Evolutionary conservation across 2,113 vertebrate genomes (phyloP).

Genomic region (Athene noctua): DNA sequence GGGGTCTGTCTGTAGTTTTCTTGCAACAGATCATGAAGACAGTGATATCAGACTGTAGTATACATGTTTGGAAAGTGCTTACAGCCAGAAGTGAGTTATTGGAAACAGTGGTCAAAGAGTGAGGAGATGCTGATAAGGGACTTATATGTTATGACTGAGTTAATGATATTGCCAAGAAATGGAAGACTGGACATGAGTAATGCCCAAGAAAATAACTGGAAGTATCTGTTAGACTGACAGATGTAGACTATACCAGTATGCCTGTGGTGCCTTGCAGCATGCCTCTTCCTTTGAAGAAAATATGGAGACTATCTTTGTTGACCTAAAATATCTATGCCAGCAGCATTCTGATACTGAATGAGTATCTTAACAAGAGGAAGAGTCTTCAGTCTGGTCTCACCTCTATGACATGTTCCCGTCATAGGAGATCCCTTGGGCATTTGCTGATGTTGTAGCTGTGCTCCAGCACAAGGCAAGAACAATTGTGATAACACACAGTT

Average conservation of each 20-base stretch:
- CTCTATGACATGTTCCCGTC: background rate
- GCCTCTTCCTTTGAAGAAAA: background rate
- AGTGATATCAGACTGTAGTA: background rate
- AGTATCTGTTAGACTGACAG: background rate
- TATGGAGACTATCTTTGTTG: background rate
- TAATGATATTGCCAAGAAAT: background rate
- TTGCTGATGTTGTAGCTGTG: background rate
- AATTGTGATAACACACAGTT: accelerated
- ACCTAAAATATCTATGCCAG: background rate
- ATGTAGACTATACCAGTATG: background rate
- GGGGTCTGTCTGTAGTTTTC: background rate
- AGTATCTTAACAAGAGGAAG: background rate
- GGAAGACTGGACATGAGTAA: background rate
- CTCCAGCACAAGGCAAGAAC: background rate
- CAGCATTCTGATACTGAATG: background rate
- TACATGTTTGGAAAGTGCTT: background rate
- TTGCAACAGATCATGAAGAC: background rate
- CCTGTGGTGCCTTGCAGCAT: background rate
- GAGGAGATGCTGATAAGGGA: background rate
- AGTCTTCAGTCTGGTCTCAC: background rate
- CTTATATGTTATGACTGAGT: background rate
- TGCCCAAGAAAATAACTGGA: background rate
- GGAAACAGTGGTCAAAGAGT: background rate
- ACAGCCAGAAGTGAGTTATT: background rate
- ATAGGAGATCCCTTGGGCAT: background rate